Conservation (phyloP, 2,113 vertebrate species). For the Bettongia penicillata region DNA sequence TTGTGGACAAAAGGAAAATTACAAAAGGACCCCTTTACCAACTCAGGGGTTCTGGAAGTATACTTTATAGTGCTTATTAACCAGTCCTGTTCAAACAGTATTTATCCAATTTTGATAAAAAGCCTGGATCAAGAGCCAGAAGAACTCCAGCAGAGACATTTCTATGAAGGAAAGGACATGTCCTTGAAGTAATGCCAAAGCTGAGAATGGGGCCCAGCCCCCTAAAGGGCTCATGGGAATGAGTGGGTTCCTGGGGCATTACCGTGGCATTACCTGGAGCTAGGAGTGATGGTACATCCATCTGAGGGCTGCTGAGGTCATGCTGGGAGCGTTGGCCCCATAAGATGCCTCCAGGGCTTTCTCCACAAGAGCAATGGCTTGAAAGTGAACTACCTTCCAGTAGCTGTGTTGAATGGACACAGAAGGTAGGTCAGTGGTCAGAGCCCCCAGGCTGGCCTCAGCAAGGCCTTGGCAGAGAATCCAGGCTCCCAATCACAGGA, state of each 20-base stretch:
- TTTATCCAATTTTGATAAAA: background rate
- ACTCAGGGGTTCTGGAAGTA: background rate
- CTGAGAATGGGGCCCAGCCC: background rate
- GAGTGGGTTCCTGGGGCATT: background rate
- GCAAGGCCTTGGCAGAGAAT: too few species aligned
- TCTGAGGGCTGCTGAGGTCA: conserved; percentile 88
- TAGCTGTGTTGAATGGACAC: conserved; percentile 82
- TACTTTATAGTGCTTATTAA: background rate
- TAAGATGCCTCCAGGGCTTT: conserved; percentile 86
- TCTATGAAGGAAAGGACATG: background rate
- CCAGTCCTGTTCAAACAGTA: background rate
- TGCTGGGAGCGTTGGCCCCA: conserved; percentile 82
- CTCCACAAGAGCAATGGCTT: conserved; percentile 87
- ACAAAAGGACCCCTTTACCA: too few species aligned
- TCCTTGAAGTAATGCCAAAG: background rate
- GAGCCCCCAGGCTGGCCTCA: background rate
- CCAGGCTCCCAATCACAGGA: background rate
- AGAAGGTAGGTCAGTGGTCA: background rate
- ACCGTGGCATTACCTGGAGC: conserved; percentile 85
- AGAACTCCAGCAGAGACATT: background rate
- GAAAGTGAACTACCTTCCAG: conserved; percentile 93
- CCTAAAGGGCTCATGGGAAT: background rate
- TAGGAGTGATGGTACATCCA: conserved; percentile 94
- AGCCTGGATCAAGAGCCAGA: background rate
- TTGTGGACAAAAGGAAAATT: background rate